Evolutionary conservation across 2,888 invertebrate species (phyloP), one percentile per base, ranked within the genome.

Genomic region (Nasonia oneida): DNA sequence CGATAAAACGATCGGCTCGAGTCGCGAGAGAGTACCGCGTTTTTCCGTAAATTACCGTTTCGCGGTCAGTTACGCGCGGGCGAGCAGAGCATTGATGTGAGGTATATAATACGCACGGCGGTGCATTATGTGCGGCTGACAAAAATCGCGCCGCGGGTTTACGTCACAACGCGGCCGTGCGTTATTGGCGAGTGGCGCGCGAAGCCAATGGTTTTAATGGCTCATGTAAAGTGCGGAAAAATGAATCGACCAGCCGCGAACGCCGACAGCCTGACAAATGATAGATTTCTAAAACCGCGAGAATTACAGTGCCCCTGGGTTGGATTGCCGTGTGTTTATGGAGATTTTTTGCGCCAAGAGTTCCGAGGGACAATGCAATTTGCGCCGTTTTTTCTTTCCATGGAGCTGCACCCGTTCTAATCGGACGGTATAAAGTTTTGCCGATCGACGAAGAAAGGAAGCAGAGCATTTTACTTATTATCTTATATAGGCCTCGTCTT

Each of bases 241-340:
- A 81, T 80, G 57, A 33, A 67, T 67, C 67, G 29, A 23, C 29
- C 18, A 29, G 39, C 18, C 42, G 57, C 47, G 50, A 57, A 42
- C 42, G 70, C 47, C 33, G 3, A 64, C 73, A 47, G 67, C 67
- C 79, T 81, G 86, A 77, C 77, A 67, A 83, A 86, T 81, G 83
- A 83, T 83, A 81, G 81, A 83, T 83, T 73, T 83, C 81, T 64
- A 29, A 83, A 83, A 78, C 77, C 77, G 67, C 37, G 39, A 74
- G 77, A 83, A 87, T 88, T 82, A 86, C 84, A 85, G 85, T 84
- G 64, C 81, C 81, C 81, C 78, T 80, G 85, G 86, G 83, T 39
- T 64, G 33, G 64, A 75, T 79, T 70, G 57, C 33, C 37, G 12
- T n/a, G 39, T 42, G 23, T 61, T 29, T 29, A 29, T 61, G 23